phyloP scores from a whole-genome alignment of 2,888 invertebrate genomes.

The Odontocerum albicorne region DNA sequence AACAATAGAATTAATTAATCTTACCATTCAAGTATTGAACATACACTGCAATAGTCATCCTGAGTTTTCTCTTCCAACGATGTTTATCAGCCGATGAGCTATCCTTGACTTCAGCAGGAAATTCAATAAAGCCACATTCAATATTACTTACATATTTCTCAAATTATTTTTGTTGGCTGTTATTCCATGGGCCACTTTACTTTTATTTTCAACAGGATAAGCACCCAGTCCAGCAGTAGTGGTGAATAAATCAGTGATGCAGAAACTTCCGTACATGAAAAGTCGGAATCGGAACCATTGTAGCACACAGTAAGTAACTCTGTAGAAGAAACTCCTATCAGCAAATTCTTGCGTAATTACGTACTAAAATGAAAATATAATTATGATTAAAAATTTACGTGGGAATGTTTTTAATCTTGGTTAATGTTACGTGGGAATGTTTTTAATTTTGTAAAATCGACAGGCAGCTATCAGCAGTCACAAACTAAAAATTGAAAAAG shows the following conservation, averaged over 20 bases:
- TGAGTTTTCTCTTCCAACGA: too few species aligned
- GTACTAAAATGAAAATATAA: too few species aligned
- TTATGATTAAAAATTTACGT: too few species aligned
- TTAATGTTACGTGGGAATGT: too few species aligned
- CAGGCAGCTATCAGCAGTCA: too few species aligned
- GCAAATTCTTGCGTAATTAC: constrained; percentile 76
- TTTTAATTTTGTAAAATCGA: too few species aligned
- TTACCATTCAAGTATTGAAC: too few species aligned
- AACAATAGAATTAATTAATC: too few species aligned
- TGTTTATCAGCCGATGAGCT: too few species aligned
- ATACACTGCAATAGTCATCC: too few species aligned
- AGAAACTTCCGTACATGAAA: not conserved
- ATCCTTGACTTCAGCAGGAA: constrained; percentile 45
- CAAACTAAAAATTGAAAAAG: too few species aligned
- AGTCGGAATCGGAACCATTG: constrained; percentile 50
- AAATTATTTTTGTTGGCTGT: constrained; percentile 67
- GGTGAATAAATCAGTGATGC: not conserved
- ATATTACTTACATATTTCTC: constrained; percentile 54
- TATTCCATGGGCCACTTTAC: constrained; percentile 83
- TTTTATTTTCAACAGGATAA: constrained; percentile 75
- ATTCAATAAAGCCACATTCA: not conserved
- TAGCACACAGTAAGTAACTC: constrained; percentile 83
- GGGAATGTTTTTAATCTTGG: too few species aligned
- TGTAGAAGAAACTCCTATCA: constrained; percentile 71
- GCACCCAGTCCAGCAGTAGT: constrained; percentile 72